Base-by-base conservation (phyloP, 1,140 invertebrate genomes). In the Pseudachorutes palmiensis region DNA sequence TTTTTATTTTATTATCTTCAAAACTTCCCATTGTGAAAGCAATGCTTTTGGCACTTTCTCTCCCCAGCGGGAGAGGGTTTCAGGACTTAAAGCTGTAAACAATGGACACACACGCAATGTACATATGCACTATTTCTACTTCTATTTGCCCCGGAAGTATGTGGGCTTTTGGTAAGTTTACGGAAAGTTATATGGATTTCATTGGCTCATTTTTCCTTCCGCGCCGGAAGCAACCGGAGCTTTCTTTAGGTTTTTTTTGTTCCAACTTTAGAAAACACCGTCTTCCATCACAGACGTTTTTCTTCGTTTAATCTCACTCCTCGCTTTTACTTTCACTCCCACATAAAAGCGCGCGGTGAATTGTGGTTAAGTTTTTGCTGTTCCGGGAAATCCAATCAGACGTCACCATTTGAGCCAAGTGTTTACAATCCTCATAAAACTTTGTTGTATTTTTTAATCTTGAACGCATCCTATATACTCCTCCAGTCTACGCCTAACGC, bases 1-100 rank as follows among this genome's bases (percentile, higher is more conserved):
- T n/a, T 45, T 45, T 45, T 19, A 45, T 45, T 45, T 45, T 45
- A 45, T 45, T 45, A 45, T 45, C 36, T n/a, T n/a, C 36, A 45
- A 45, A 9, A 45, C 36, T 12, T 12, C 9, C 9, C 9, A 45
- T 12, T 45, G 19, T 45, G 9, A 19, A 12, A 45, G 9, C 9
- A 12, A 12, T 45, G 9, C 9, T 45, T 45, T 45, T 19, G 9
- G 9, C 36, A 45, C 36, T 45, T 45, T 45, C 36, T 45, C 36
- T 12, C 36, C 36, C 9, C 36, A 45, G 36, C 36, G 36, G 36
- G 36, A 19, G 36, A 45, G 36, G 19, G 19, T 12, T 9, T 45
- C 36, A 9, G 36, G 36, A 9, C 36, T 45, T 19, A 12, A 45
- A 45, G 36, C 36, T 45, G 36, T 45, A 45, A 45, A 45, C 36